Conservation (phyloP, 2,113 vertebrate species). For the Gymnorhina tibicen region DNA sequence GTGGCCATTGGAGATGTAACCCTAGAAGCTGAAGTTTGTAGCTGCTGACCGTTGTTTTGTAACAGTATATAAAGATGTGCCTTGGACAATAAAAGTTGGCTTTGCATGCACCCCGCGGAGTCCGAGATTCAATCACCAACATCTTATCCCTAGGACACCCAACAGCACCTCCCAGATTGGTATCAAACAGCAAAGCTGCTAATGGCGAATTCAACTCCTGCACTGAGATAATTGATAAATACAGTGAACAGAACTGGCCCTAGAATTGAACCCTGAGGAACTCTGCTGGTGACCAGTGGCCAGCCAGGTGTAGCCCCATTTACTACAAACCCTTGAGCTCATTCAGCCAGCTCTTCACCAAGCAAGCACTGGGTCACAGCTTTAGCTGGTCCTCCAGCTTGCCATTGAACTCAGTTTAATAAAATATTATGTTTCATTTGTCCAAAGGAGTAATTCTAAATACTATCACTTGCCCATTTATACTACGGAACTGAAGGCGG, state of each 20-base stretch:
- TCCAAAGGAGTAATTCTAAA: not conserved
- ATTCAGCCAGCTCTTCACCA: not conserved
- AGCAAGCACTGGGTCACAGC: not conserved
- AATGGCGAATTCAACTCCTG: not conserved
- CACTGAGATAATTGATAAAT: not conserved
- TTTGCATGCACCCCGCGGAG: too few species aligned
- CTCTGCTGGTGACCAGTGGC: not conserved
- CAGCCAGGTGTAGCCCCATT: not conserved
- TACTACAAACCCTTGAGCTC: not conserved
- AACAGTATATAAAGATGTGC: too few species aligned
- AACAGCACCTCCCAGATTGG: not conserved
- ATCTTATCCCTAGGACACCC: not conserved
- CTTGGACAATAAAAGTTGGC: too few species aligned
- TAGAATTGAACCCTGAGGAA: not conserved
- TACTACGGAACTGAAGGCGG: fast-evolving
- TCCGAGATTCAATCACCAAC: too few species aligned
- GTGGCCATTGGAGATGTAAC: too few species aligned
- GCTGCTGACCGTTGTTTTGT: too few species aligned
- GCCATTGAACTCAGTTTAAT: not conserved
- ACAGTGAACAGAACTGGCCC: not conserved
- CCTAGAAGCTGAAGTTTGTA: too few species aligned
- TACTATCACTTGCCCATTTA: not conserved
- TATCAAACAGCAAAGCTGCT: not conserved
- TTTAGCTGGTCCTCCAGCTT: not conserved
- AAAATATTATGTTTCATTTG: not conserved